Percentiles rank a stretch among this genome's conserved stretches.
These are phyloP conservation scores for Idaea aversata DNA, from an alignment of 2,888 invertebrate species.

Conservation along the genomic window DNA sequence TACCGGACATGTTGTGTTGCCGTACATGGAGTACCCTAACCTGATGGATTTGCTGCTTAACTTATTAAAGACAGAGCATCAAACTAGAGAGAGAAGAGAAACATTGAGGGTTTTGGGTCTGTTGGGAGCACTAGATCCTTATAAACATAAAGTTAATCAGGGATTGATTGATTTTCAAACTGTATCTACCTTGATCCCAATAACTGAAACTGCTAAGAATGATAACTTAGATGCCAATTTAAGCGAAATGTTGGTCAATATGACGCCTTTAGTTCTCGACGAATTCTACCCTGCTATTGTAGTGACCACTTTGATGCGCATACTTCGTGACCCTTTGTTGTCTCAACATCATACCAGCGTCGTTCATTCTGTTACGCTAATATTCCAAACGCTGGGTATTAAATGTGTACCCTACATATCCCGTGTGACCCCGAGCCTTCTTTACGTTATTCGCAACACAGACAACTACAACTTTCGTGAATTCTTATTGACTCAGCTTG, in stretches of 20 bases:
- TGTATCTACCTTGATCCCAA: slow-evolving; percentile 89
- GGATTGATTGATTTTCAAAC: slow-evolving; percentile 94
- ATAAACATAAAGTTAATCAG: slow-evolving; percentile 97
- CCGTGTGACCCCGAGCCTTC: slow-evolving; percentile 92
- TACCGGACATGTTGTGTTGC: slow-evolving; percentile 96
- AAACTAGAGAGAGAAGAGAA: slow-evolving; percentile 90
- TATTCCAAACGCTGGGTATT: slow-evolving; percentile 96
- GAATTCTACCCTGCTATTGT: slow-evolving; percentile 99
- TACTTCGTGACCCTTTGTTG: slow-evolving; percentile 94
- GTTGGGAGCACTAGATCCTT: slow-evolving; percentile 98
- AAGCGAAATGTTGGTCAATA: slow-evolving; percentile 96
- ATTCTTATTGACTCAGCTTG: slow-evolving; percentile 96
- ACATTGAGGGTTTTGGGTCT: slow-evolving; percentile 96
- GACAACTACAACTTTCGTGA: slow-evolving; percentile 90
- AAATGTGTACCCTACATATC: slow-evolving; percentile 96
- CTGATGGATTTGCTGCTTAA: slow-evolving; percentile 95
- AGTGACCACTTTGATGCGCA: slow-evolving; percentile 96
- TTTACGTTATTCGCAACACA: slow-evolving; percentile 93
- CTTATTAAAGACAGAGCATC: slow-evolving; percentile 97
- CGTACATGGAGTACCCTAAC: slow-evolving; percentile 96
- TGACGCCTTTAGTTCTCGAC: slow-evolving; percentile 92
- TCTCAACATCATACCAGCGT: slow-evolving; percentile 96
- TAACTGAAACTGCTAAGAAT: slow-evolving; percentile 83
- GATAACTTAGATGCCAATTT: slow-evolving; percentile 83
- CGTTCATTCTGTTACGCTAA: slow-evolving; percentile 97